phyloP scores from a whole-genome alignment of 1,140 invertebrate species.

The Grapholita molesta region DNA sequence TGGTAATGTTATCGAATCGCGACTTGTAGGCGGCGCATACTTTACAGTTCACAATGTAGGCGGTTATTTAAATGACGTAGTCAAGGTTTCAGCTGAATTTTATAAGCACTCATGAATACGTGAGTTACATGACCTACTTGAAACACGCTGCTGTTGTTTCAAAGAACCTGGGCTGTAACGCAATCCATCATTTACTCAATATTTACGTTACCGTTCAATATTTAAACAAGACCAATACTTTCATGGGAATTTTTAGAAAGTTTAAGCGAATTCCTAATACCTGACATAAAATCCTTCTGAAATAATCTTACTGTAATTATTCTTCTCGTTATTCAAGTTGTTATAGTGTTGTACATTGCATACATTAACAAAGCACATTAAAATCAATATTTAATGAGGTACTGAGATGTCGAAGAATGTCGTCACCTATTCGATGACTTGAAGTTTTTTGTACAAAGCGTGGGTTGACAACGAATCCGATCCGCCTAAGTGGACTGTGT shows the following conservation, averaged over 20 bases:
- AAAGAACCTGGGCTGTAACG: slow-evolving; percentile 25
- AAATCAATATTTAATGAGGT: neutral
- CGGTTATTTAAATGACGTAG: slow-evolving; percentile 28
- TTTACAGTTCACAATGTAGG: slow-evolving; percentile 19
- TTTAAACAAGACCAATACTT: neutral
- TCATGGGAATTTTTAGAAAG: neutral
- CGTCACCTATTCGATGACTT: slow-evolving; percentile 36
- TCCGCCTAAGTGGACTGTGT: slow-evolving; percentile 49
- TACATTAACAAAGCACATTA: neutral
- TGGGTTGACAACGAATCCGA: slow-evolving; percentile 37
- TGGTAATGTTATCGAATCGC: slow-evolving; percentile 47
- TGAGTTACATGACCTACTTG: slow-evolving; percentile 70
- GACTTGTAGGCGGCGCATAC: slow-evolving; percentile 22
- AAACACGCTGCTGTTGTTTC: slow-evolving; percentile 45
- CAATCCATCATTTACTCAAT: neutral
- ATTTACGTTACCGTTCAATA: too few species aligned
- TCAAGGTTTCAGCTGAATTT: slow-evolving; percentile 28
- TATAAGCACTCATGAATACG: slow-evolving; percentile 47
- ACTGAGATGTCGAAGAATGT: slow-evolving; percentile 7
- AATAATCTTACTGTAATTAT: too few species aligned
- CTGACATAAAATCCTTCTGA: too few species aligned
- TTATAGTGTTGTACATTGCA: neutral
- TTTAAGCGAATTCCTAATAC: neutral
- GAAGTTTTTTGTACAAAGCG: slow-evolving; percentile 39
- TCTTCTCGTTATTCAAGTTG: neutral